phyloP scores from a whole-genome alignment of 2,797 vertebrate species.

The Pelochelys cantorii region DNA sequence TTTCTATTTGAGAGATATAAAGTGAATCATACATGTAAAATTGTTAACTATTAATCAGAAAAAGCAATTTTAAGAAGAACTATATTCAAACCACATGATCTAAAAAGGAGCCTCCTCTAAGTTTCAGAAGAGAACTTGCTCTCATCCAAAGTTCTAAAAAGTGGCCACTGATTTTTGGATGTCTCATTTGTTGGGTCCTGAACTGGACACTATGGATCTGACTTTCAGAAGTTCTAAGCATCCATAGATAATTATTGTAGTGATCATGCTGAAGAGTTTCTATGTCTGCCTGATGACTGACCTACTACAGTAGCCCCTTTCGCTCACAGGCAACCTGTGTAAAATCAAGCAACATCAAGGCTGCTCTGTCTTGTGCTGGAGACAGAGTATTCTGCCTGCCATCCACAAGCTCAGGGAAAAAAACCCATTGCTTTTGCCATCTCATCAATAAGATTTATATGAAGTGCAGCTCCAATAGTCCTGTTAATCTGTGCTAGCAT shows the following conservation, averaged over 20 bases:
- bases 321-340: neutral
- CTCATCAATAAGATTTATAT: neutral
- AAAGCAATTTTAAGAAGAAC: too few species aligned
- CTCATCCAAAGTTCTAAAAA: neutral
- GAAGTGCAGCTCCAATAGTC: neutral
- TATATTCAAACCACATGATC: too few species aligned
- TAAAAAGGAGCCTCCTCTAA: too few species aligned
- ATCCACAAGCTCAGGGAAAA: neutral
- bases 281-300: neutral
- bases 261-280: neutral
- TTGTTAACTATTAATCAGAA: too few species aligned
- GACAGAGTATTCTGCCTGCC: neutral
- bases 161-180: neutral
- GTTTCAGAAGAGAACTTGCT: too few species aligned
- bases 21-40: too few species aligned
- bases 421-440: neutral
- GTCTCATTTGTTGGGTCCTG: neutral
- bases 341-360: neutral
- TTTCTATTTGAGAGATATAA: too few species aligned
- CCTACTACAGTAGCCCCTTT: neutral
- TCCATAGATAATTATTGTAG: neutral
- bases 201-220: fast-evolving
- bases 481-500: neutral
- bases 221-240: neutral
- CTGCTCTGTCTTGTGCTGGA: neutral